Base-by-base conservation (phyloP, 92 coral and sea anemone genomes). In the Epizoanthus ramosus region DNA sequence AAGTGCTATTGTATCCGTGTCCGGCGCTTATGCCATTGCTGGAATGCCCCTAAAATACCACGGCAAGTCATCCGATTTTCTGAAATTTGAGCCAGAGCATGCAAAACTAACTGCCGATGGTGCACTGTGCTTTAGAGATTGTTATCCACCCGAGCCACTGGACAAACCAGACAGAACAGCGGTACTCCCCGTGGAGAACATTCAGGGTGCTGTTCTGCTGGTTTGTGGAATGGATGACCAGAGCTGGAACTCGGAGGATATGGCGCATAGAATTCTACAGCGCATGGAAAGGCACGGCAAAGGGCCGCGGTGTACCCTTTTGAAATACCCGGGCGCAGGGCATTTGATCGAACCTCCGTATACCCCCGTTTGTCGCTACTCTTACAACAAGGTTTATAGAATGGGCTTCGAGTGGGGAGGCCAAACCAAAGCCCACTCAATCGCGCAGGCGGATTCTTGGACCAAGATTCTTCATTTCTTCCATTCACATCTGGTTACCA, bases 341-440 rank as follows among this genome's bases (percentile, higher is more conserved):
- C 95, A 93, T 56, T 79, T 93, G 71, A 88, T 93, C 2, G 94
- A 91, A 83, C 97, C 97, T 22, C 94, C 94, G 23, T 91, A 85
- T 71, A 72, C 85, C 12, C 94, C 97, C 5, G 89, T 87, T 63
- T 93, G 94, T 52, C 80, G 72, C 22, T 53, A 6, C 23, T 91
- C 97, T 18, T 91, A 89, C 68, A 94, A 93, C 25, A 91, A 93
- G 75, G 17, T 82, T 1, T 86, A 83, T 39, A 71, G 94, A 25
- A 84, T 89, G 92, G 17, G 22, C 16, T 53, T 80, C 14, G 90
- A 73, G 53, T 91, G 95, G 94, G 98, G 97, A 16, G 98, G 95
- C 37, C 79, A 91, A 59, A 75, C 84, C 8, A 83, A 65, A 56
- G 54, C 54, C 14, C 98, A 93, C 22, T 79, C 88, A 35, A 10